A percentile compares a stretch with the other conserved stretches of the same genome.
These are phyloP conservation scores for Microtus ochrogaster DNA, from an alignment of 2,113 vertebrate species.

Conservation along the genomic window DNA sequence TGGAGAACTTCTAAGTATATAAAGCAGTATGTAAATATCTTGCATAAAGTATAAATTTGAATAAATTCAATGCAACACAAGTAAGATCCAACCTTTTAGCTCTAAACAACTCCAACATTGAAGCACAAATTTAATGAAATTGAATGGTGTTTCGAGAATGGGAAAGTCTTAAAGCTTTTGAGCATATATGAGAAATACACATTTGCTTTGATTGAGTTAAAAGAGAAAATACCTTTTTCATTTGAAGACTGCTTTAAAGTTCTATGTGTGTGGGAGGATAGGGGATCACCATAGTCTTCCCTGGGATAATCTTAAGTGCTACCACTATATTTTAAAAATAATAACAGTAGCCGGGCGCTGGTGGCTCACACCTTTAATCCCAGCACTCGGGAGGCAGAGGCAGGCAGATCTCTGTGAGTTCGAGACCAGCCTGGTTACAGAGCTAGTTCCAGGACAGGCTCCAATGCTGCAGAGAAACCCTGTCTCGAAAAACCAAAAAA, in stretches of 20 bases:
- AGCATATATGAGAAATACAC: not conserved
- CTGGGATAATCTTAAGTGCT: not conserved
- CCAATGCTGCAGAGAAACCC: too few relatives aligned
- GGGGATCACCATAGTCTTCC: not conserved
- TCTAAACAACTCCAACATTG: not conserved
- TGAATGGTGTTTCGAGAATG: not conserved
- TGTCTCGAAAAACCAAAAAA: too few relatives aligned
- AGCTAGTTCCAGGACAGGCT: too few relatives aligned
- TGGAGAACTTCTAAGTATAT: not conserved
- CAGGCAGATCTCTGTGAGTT: too few relatives aligned
- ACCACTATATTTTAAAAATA: not conserved
- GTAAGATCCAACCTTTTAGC: not conserved
- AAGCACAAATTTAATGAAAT: not conserved
- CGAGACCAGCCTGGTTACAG: too few relatives aligned
- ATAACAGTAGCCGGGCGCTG: too few relatives aligned
- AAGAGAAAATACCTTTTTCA: constrained; percentile 3
- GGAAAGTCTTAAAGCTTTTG: not conserved
- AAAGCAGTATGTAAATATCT: not conserved
- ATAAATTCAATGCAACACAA: constrained; percentile 29
- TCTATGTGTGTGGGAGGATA: not conserved
- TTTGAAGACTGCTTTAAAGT: not conserved
- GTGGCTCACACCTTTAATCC: too few relatives aligned
- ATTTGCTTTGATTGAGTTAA: not conserved
- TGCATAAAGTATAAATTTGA: not conserved
- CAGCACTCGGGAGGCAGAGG: too few relatives aligned